Evolutionary conservation across 2,888 invertebrate species (phyloP), one percentile per base, ranked within the genome.

Genomic region (Diabrotica balteata): DNA sequence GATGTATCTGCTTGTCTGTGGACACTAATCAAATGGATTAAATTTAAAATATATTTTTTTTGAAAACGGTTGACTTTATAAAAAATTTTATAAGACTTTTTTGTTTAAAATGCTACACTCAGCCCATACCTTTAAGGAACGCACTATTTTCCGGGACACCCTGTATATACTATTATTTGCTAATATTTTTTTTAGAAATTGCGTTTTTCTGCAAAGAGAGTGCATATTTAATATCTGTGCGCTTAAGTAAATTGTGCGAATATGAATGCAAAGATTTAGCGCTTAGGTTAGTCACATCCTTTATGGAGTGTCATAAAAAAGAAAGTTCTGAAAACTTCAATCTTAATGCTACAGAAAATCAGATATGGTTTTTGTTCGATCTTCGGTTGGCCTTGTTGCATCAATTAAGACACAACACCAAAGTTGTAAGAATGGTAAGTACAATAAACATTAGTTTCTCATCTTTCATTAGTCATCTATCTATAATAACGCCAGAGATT

Each of bases 221-320:
- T 66, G 87, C 87, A 59, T 86, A 87, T 79, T 81, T 89, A 75
- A 84, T 89, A 71, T 86, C 86, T 59, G 86, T 88, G 80, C 85
- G 90, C 73, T 82, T 89, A 74, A 88, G 87, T 77, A 87, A 87
- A 79, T 82, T 89, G 70, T 87, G 88, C 79, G 88, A 88, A 81
- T 87, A 87, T 71, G 86, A 87, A 75, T 89, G 89, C 82, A 88
- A 88, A 83, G 88, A 88, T 80, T 83, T 89, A 72, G 89, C 89
- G 68, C 83, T 89, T 64, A 87, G 87, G 79, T 84, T 89, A 76
- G 87, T 87, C 52, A 86, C 86, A 54, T 86, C 87, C 64, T 84
- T 82, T 60, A 80, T 84, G 75, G 79, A 79, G 64, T 85, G 82
- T 66, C 80, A 83, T 64, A 80, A 82, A 68, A 72, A 81, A 67